These are phyloP conservation scores for Tretioscincus oriximinensis DNA, from an alignment of 2,113 vertebrate genomes.

Conservation along the genomic window DNA sequence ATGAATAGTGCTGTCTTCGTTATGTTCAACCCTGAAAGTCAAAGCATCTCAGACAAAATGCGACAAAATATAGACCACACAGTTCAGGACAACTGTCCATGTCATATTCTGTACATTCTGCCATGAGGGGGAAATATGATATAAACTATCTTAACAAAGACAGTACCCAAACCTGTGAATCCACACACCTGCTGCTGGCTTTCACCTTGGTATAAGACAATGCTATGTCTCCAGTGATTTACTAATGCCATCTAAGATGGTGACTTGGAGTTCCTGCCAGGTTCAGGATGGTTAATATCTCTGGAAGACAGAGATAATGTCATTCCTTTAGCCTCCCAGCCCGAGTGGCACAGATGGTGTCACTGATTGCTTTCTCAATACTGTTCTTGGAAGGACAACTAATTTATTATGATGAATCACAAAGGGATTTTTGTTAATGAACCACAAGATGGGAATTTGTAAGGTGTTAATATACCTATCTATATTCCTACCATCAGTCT, in stretches of 20 bases:
- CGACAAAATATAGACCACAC: too few relatives aligned
- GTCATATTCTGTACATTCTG: too few relatives aligned
- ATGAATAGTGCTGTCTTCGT: too few relatives aligned
- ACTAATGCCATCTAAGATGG: not conserved
- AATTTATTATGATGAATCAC: conserved; percentile 21
- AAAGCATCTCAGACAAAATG: too few relatives aligned
- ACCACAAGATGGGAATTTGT: fast-evolving
- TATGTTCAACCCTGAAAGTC: too few relatives aligned
- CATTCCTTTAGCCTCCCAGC: not conserved
- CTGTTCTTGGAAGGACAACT: conserved; percentile 33
- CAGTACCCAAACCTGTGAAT: not conserved
- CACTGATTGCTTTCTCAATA: conserved; percentile 38
- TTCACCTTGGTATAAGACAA: not conserved
- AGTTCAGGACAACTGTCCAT: too few relatives aligned
- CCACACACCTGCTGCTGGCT: not conserved
- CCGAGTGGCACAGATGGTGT: conserved; percentile 53
- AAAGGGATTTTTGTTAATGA: conserved; percentile 5
- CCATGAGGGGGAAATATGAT: not conserved
- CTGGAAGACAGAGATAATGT: not conserved
- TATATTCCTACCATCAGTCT: not conserved
- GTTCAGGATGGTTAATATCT: not conserved
- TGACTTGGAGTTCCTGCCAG: not conserved
- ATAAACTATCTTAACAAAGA: not conserved
- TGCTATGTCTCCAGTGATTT: not conserved
- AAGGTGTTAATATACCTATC: not conserved